phyloP scores from a whole-genome alignment of 2,888 invertebrate genomes.

The Pammene fasciana region DNA sequence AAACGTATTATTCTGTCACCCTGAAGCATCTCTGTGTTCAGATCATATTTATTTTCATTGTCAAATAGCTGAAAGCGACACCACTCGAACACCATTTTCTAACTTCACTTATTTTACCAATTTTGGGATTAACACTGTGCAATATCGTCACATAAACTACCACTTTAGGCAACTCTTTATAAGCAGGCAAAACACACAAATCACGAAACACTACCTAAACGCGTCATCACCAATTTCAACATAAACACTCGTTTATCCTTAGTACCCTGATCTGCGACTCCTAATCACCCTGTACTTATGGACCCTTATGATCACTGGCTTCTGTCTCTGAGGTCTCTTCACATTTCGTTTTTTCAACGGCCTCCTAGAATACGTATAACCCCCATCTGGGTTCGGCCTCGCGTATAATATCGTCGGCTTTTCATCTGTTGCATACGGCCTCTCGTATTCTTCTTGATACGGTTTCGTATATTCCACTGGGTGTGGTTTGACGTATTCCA shows the following conservation, averaged over 20 bases:
- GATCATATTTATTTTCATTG: neutral
- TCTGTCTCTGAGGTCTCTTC: constrained; percentile 46
- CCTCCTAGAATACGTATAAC: constrained; percentile 64
- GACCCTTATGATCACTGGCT: constrained; percentile 65
- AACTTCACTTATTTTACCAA: neutral
- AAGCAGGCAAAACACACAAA: constrained; percentile 21
- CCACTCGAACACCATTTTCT: neutral
- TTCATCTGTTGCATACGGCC: constrained; percentile 43
- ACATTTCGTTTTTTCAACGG: constrained; percentile 48
- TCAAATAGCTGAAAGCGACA: neutral
- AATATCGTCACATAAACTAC: neutral
- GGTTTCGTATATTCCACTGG: constrained; percentile 19
- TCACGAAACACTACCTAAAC: constrained; percentile 19
- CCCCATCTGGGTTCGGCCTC: constrained; percentile 64
- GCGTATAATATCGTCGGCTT: constrained; percentile 66
- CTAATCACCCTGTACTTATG: constrained; percentile 67
- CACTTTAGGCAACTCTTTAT: constrained; percentile 4
- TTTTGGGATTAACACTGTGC: neutral
- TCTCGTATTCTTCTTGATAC: constrained; percentile 9
- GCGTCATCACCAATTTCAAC: constrained; percentile 21
- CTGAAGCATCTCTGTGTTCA: neutral
- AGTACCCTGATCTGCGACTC: constrained; percentile 45
- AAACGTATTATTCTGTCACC: neutral
- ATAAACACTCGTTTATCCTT: neutral
- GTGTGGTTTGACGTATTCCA: constrained; percentile 20